phyloP scores from a whole-genome alignment of 2,113 vertebrate genomes.

The Hippocampus barbouri region DNA sequence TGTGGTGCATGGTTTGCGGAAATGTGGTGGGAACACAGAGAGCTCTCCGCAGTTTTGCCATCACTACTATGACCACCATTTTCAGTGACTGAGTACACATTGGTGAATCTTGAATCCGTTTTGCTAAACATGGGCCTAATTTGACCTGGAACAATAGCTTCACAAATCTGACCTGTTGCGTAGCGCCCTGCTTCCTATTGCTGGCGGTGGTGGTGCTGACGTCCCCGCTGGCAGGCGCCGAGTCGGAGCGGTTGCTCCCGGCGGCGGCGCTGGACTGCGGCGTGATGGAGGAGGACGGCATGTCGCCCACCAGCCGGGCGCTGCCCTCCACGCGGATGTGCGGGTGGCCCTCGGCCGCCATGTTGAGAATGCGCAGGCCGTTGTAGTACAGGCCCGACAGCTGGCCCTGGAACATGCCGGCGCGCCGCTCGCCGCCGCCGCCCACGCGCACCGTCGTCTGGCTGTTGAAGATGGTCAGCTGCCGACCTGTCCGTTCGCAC shows the following conservation, averaged over 20 bases:
- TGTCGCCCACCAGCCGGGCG: constrained; percentile 95
- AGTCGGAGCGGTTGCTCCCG: constrained; percentile 94
- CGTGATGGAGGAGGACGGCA: constrained; percentile 95
- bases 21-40: no score
- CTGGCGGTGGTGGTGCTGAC: constrained; percentile 95
- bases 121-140: background rate
- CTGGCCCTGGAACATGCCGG: constrained; percentile 96
- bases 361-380: constrained; percentile 98
- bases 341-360: constrained; percentile 95
- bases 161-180: constrained; percentile 64
- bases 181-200: constrained; percentile 86
- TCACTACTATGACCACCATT: no score
- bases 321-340: constrained; percentile 96
- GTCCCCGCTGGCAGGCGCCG: constrained; percentile 91
- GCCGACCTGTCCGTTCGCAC: constrained; percentile 80
- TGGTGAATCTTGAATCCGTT: no score
- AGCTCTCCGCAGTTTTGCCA: no score
- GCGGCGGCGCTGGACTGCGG: constrained; percentile 96
- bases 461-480: constrained; percentile 99
- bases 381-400: constrained; percentile 99
- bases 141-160: background rate
- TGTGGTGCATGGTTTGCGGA: no score
- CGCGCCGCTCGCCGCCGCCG: constrained; percentile 81
- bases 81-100: no score
- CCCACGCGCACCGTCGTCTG: constrained; percentile 98